Evolutionary conservation across 2,888 invertebrate genomes (phyloP).

Genomic region (Apomyelois bistriatella): DNA sequence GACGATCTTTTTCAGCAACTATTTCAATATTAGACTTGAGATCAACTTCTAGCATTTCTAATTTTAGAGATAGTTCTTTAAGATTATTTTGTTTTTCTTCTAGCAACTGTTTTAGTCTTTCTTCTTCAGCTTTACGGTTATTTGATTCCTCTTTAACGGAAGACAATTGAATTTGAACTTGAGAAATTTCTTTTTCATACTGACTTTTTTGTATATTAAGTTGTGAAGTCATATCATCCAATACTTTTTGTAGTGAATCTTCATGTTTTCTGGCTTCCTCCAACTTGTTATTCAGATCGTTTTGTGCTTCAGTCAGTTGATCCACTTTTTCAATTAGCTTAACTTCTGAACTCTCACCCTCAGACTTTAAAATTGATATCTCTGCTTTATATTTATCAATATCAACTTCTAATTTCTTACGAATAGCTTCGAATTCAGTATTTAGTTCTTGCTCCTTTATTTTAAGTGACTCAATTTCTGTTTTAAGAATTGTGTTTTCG

Average conservation of each 20-base stretch:
- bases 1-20: slow-evolving; percentile 69
- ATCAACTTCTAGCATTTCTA: slow-evolving; percentile 70
- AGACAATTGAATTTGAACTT: slow-evolving; percentile 50
- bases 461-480: slow-evolving; percentile 59
- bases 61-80: slow-evolving; percentile 62
- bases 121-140: slow-evolving; percentile 49
- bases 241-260: slow-evolving; percentile 67
- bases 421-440: slow-evolving; percentile 52
- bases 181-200: slow-evolving; percentile 57
- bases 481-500: slow-evolving; percentile 65
- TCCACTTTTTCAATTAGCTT: slow-evolving; percentile 75
- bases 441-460: slow-evolving; percentile 59
- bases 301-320: slow-evolving; percentile 68
- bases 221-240: slow-evolving; percentile 67
- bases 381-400: slow-evolving; percentile 71
- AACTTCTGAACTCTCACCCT: slow-evolving; percentile 64
- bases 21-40: slow-evolving; percentile 67
- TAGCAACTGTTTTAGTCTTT: slow-evolving; percentile 38
- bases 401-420: slow-evolving; percentile 63
- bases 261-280: slow-evolving; percentile 73
- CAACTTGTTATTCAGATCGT: slow-evolving; percentile 68
- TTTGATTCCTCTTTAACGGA: slow-evolving; percentile 46
- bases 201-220: slow-evolving; percentile 61
- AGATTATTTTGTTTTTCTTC: slow-evolving; percentile 61
- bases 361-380: slow-evolving; percentile 63